Conservation (phyloP, 2,888 invertebrate species). For the Microplitis manilae region DNA sequence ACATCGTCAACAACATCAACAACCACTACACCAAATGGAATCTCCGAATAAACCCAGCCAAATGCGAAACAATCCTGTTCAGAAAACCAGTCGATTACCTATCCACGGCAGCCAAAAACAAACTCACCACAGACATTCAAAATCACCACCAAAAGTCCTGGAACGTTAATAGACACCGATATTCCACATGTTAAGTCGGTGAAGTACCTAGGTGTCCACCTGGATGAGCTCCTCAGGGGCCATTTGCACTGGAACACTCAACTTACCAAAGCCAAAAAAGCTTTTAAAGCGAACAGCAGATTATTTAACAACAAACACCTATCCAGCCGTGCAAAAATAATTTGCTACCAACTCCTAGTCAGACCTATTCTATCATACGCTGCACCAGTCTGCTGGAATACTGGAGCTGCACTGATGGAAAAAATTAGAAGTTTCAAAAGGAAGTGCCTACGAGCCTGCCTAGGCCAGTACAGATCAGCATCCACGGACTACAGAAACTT, state of each 20-base stretch:
- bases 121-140: background rate
- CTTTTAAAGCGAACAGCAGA: background rate
- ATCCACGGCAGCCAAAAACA: background rate
- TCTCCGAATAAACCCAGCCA: background rate
- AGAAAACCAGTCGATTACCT: background rate
- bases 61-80: slow-evolving; percentile 9
- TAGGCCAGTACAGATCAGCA: slow-evolving; percentile 18
- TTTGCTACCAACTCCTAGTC: slow-evolving; percentile 1
- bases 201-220: slow-evolving; percentile 2
- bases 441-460: slow-evolving; percentile 42
- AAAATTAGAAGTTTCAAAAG: slow-evolving; percentile 39
- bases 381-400: slow-evolving; percentile 28
- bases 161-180: background rate
- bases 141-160: background rate
- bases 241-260: background rate
- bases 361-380: slow-evolving; percentile 32
- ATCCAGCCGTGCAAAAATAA: background rate
- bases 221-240: background rate
- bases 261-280: slow-evolving; percentile 7
- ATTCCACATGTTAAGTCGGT: background rate
- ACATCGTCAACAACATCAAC: slow-evolving; percentile 26
- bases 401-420: slow-evolving; percentile 33
- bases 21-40: slow-evolving; percentile 23
- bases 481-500: slow-evolving; percentile 24
- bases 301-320: slow-evolving; percentile 1